Evolutionary conservation across 2,888 invertebrate genomes (phyloP).

Genomic region (Drosophila lutescens): DNA sequence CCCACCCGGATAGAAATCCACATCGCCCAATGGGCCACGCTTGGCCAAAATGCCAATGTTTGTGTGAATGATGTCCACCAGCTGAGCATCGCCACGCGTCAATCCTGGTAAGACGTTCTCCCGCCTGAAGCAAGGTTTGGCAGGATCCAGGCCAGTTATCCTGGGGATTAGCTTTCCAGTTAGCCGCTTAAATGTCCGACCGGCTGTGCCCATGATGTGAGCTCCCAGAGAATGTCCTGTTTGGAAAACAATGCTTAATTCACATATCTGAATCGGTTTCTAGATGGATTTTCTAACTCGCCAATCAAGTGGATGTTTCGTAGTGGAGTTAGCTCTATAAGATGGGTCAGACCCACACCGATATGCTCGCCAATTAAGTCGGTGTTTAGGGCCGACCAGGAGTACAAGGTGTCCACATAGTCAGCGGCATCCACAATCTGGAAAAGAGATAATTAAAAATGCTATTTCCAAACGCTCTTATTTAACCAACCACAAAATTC

Average conservation of each 20-base stretch:
- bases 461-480: neutral
- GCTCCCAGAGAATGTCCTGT: slow-evolving; percentile 83
- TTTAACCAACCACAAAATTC: slow-evolving; percentile 80
- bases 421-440: slow-evolving; percentile 79
- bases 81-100: slow-evolving; percentile 77
- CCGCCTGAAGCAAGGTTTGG: slow-evolving; percentile 81
- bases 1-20: slow-evolving; percentile 82
- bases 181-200: slow-evolving; percentile 71
- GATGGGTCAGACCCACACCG: slow-evolving; percentile 68
- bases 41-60: slow-evolving; percentile 81
- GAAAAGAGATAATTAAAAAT: neutral
- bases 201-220: slow-evolving; percentile 82
- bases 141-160: slow-evolving; percentile 83
- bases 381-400: slow-evolving; percentile 82
- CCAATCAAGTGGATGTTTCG: slow-evolving; percentile 81
- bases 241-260: neutral
- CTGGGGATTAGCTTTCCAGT: slow-evolving; percentile 76
- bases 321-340: slow-evolving; percentile 67
- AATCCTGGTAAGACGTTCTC: slow-evolving; percentile 71
- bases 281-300: slow-evolving; percentile 3
- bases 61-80: slow-evolving; percentile 82
- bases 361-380: slow-evolving; percentile 80
- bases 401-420: slow-evolving; percentile 81
- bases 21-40: slow-evolving; percentile 78
- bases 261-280: neutral